Evolutionary conservation across 2,888 invertebrate genomes (phyloP), one percentile per base, ranked within the genome.

Genomic region (Oscheius onirici): DNA sequence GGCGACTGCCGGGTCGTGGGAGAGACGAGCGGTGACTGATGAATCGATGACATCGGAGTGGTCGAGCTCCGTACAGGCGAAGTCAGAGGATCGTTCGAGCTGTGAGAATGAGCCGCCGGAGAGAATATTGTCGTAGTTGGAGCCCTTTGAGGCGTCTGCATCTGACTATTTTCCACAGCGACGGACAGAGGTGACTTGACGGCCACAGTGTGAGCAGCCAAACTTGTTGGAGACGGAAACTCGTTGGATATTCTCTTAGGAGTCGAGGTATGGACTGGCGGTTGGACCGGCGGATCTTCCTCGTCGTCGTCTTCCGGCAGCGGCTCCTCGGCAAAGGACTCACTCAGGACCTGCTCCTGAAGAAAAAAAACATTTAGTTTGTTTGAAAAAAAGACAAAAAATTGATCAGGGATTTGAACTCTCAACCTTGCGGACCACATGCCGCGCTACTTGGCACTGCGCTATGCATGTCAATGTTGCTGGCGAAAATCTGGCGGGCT

Each of bases 261-360:
- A 41, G 51, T 41, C 2, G 46, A 26, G 2, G 46, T 63, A 15
- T 58, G 40, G 40, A 51, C 5, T 11, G 49, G 26, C 11, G 3
- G n/a, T 2, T 63, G 24, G 63, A 10, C 2, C 46, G 49, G 24
- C 2, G 20, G 43, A 13, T 65, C 52, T 15, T 28, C 65, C 34
- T 66, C 41, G 41, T 51, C 52, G 13, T 66, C 66, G 3, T 66
- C 66, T 22, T 66, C 66, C 15, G 52, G 66, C 24, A 66, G 10
- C 28, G 68, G 68, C 57, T 68, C 68, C 26, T 68, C 68, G n/a
- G 54, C 34, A n/a, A 68, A 55, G 40, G 68, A 57, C 24, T 68
- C 68, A 13, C 26, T 41, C 26, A 68, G 2, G 0, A 68, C 43
- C 24, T 68, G 68, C 40, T 55, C 68, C 68, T 68, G 49, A 55